A percentile compares a stretch with the other conserved stretches of the same genome.
Conservation (phyloP, 2,888 invertebrate species). For the Diarsia mendica region DNA sequence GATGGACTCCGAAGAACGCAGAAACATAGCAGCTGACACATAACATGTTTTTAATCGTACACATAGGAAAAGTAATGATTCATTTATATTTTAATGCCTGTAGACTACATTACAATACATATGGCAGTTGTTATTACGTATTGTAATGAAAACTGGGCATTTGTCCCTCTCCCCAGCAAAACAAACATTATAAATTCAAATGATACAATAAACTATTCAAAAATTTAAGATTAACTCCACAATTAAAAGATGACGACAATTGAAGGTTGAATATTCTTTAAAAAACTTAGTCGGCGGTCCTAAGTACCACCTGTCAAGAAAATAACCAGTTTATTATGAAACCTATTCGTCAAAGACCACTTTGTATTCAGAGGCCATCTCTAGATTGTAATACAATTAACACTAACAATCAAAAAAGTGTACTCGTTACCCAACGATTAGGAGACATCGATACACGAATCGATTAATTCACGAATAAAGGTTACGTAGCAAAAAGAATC, state of each 20-base stretch:
- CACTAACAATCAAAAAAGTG: constrained; percentile 64
- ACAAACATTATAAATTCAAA: constrained; percentile 68
- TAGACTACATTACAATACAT: constrained; percentile 35
- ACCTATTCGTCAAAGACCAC: constrained; percentile 8
- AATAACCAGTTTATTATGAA: constrained; percentile 57
- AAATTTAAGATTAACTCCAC: constrained; percentile 70
- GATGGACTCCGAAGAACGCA: constrained; percentile 18
- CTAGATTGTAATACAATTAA: constrained; percentile 56
- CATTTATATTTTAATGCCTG: constrained; percentile 51
- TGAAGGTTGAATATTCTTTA: constrained; percentile 67
- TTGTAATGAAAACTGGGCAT: constrained; percentile 53
- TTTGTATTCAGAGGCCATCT: constrained; percentile 49
- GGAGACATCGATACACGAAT: constrained; percentile 72
- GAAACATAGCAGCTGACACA: constrained; percentile 38
- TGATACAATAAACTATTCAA: constrained; percentile 57
- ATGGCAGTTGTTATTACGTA: constrained; percentile 44
- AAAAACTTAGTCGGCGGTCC: constrained; percentile 46
- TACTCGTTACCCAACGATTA: constrained; percentile 71
- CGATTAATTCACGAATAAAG: constrained; percentile 74
- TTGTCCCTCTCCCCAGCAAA: constrained; percentile 22
- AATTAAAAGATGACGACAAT: constrained; percentile 71
- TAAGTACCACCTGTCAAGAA: constrained; percentile 66
- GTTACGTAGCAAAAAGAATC: constrained; percentile 73
- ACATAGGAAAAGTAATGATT: constrained; percentile 48
- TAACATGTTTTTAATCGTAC: constrained; percentile 32